Evolutionary conservation across 1,140 invertebrate species (phyloP), one percentile per base, ranked within the genome.

Genomic region (Drosophila littoralis): DNA sequence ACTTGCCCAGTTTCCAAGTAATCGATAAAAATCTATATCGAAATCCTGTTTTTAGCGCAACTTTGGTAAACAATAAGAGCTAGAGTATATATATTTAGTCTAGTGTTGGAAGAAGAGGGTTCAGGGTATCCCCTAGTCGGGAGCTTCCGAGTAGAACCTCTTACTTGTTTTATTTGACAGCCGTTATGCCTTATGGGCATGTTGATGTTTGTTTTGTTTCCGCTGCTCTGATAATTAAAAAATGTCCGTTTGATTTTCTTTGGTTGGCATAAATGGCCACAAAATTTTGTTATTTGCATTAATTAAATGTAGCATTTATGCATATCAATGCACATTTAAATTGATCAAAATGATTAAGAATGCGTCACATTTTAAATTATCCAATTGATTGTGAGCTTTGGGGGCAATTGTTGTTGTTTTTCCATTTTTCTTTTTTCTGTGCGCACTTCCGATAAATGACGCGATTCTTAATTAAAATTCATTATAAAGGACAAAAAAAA

Each of bases 401-500:
- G 5, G 35, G 17, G 50, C 10, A 9, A 17, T 17, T 61, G 46
- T 36, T 60, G 55, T 36, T 50, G 57, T 60, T 52, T 46, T 35
- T 10, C 4, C 22, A 4, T 28, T 28, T 22, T 22, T 22, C 1
- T 22, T 22, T 22, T 28, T 28, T 28, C 22, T 28, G 38, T n/a
- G 60, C 63, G 59, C 45, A 66, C 63, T 73, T 64, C 78, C 85
- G 78, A 84, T 70, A 84, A 85, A 84, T 84, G 81, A 84, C 67
- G 65, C 81, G 81, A 77, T 85, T 85, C 85, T 84, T 66, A 85
- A 84, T 84, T 84, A 81, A 84, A 84, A 85, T 85, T 77, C 81
- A 81, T 84, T 81, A 81, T 65, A 67, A 54, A 52, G 63, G 32
- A 40, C 48, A 9, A 22, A 10, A 12, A 6, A 43, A 42, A 15